phyloP scores from a whole-genome alignment of 2,797 vertebrate genomes.

The Lagorchestes hirsutus region DNA sequence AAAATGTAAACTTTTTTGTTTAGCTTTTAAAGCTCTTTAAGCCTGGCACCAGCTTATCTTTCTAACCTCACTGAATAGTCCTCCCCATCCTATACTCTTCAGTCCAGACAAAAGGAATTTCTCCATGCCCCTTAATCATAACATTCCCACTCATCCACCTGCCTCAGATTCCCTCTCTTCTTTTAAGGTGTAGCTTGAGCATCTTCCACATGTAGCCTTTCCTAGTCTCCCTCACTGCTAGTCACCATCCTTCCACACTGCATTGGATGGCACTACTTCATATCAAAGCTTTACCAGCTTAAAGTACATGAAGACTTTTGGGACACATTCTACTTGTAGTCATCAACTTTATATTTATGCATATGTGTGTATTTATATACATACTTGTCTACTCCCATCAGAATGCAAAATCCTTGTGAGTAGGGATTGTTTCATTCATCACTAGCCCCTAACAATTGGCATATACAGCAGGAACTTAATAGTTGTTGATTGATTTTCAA shows the following conservation, averaged over 20 bases:
- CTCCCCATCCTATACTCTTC: background rate
- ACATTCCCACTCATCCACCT: too few relatives aligned
- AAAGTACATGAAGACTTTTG: too few relatives aligned
- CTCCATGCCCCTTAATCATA: too few relatives aligned
- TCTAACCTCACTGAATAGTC: background rate
- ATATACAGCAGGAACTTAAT: background rate
- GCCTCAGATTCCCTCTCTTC: too few relatives aligned
- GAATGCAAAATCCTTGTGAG: background rate
- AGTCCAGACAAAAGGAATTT: background rate
- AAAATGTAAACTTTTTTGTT: background rate
- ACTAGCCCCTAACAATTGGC: background rate
- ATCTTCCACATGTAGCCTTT: too few relatives aligned
- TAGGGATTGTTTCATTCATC: background rate
- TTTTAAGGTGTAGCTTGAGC: too few relatives aligned
- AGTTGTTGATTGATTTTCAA: background rate
- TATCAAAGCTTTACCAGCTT: too few relatives aligned
- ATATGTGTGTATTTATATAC: background rate
- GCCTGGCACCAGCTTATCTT: background rate
- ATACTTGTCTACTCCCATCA: background rate
- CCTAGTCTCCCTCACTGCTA: too few relatives aligned
- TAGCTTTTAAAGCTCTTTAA: background rate
- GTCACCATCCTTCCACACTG: too few relatives aligned
- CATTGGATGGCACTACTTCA: too few relatives aligned
- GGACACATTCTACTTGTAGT: background rate
- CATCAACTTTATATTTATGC: background rate